Evolutionary conservation across 2,113 vertebrate genomes (phyloP).

Genomic region (Euleptes europaea): DNA sequence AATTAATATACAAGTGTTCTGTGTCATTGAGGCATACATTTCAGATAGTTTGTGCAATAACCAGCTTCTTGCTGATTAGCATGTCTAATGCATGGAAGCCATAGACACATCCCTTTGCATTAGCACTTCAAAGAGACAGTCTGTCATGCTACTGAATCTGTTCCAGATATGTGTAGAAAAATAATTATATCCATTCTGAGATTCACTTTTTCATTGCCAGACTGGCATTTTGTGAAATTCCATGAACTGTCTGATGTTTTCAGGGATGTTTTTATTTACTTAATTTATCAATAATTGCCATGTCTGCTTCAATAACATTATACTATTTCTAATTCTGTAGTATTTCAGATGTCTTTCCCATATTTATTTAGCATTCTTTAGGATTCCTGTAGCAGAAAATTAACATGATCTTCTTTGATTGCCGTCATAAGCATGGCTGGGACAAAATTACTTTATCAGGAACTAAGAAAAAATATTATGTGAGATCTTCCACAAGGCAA

Average conservation of each 20-base stretch:
- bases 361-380: slow-evolving; percentile 1
- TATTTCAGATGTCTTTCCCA: neutral
- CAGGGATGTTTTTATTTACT: neutral
- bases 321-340: neutral
- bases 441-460: neutral
- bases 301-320: neutral
- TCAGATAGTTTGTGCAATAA: slow-evolving; percentile 31
- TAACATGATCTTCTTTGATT: slow-evolving; percentile 28
- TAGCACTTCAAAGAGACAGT: slow-evolving; percentile 14
- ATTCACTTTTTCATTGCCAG: slow-evolving; percentile 7
- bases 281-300: slow-evolving; percentile 23
- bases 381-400: neutral
- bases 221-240: neutral
- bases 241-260: neutral
- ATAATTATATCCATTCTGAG: slow-evolving; percentile 5
- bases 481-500: neutral
- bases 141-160: neutral
- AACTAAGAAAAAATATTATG: neutral
- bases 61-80: slow-evolving; percentile 28
- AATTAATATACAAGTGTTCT: neutral
- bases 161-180: slow-evolving; percentile 10
- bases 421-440: neutral
- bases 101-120: neutral
- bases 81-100: neutral
- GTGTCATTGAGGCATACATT: neutral